Evolutionary conservation across 2,888 invertebrate species (phyloP).

Genomic region (Carterocephalus palaemon): DNA sequence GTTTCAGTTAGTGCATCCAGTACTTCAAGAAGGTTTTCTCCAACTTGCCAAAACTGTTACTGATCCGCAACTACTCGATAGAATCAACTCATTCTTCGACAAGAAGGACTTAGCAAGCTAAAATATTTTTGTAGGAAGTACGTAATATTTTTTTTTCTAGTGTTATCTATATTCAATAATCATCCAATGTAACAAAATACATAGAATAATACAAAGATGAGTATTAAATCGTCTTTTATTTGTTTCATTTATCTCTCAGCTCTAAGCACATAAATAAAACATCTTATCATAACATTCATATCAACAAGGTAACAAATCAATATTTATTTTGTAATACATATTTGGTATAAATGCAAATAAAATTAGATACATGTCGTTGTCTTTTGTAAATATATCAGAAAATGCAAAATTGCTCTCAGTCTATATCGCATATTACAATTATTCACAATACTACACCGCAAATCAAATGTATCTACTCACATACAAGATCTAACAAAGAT

Average conservation of each 20-base stretch:
- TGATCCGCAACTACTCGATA: constrained; percentile 69
- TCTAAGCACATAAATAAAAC: constrained; percentile 37
- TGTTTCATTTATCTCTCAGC: constrained; percentile 44
- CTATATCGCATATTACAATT: constrained; percentile 40
- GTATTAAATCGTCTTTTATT: constrained; percentile 23
- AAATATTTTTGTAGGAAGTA: constrained; percentile 57
- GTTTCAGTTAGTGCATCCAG: constrained; percentile 73
- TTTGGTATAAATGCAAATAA: constrained; percentile 67
- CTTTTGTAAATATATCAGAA: constrained; percentile 59
- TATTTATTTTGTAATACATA: constrained; percentile 44
- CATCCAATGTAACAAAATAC: constrained; percentile 3
- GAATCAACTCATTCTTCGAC: constrained; percentile 76
- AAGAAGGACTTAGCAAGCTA: constrained; percentile 63
- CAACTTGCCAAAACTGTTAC: constrained; percentile 70
- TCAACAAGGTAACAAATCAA: constrained; percentile 56
- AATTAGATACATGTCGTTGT: constrained; percentile 53
- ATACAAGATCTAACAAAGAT: constrained; percentile 32
- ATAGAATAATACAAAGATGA: constrained; percentile 8
- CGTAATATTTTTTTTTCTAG: constrained; percentile 5
- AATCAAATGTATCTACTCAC: constrained; percentile 35
- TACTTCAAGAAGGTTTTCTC: constrained; percentile 63
- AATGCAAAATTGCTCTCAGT: constrained; percentile 50
- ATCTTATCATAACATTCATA: constrained; percentile 46
- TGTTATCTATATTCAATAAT: constrained; percentile 12
- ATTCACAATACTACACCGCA: constrained; percentile 28